These are phyloP conservation scores for Neoniphon sammara DNA, from an alignment of 2,797 vertebrate species.

Conservation along the genomic window DNA sequence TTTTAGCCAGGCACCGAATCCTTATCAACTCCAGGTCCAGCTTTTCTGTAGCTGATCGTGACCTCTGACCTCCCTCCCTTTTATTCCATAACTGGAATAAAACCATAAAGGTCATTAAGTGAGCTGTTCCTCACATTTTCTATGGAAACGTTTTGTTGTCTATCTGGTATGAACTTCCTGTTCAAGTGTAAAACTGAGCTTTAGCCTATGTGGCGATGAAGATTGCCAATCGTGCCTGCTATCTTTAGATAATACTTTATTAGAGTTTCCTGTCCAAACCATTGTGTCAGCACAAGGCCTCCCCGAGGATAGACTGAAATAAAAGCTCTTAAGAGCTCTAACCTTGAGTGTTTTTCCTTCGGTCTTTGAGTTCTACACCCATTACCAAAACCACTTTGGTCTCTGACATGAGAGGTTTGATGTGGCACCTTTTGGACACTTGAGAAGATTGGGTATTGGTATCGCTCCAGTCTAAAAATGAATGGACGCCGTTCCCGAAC, in stretches of 20 bases:
- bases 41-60: too few species aligned
- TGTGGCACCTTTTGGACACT: constrained; percentile 50
- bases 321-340: constrained; percentile 30
- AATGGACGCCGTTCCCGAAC: constrained; percentile 12
- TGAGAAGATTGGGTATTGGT: constrained; percentile 26
- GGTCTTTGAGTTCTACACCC: constrained; percentile 38
- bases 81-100: background rate
- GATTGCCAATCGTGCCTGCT: constrained; percentile 3
- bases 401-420: constrained; percentile 46
- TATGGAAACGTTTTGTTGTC: background rate
- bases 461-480: constrained; percentile 27
- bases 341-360: constrained; percentile 42
- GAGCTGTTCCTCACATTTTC: background rate
- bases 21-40: too few species aligned
- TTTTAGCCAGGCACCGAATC: too few species aligned
- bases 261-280: constrained; percentile 25
- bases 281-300: constrained; percentile 40
- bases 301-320: constrained; percentile 39
- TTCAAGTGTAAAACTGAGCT: constrained; percentile 1
- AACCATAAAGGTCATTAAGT: background rate
- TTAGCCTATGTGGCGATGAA: background rate
- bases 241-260: constrained; percentile 27
- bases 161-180: background rate
- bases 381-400: constrained; percentile 18
- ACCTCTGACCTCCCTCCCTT: too few species aligned